A percentile compares a stretch with the other conserved stretches of the same genome.
Evolutionary conservation across 2,113 vertebrate genomes (phyloP).

Genomic region (Cinclus cinclus): DNA sequence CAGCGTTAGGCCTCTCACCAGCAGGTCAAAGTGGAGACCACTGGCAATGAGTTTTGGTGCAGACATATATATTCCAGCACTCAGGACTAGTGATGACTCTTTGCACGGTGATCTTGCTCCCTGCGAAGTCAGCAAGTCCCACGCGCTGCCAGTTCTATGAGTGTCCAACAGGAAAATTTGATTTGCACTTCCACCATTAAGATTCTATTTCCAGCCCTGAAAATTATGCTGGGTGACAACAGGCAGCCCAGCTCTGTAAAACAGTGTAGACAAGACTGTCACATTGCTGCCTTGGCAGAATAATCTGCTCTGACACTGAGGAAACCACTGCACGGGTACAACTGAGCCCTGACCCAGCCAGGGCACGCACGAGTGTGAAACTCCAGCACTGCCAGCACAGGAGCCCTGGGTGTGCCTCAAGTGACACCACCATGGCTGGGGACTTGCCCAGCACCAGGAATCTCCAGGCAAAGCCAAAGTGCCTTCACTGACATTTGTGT

Average conservation of each 20-base stretch:
- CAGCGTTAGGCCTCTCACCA: background rate
- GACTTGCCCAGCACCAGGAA: background rate
- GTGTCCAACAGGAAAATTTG: background rate
- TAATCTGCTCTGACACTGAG: conserved; percentile 17
- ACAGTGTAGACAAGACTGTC: background rate
- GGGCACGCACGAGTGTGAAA: background rate
- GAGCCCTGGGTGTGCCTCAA: background rate
- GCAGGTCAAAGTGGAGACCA: background rate
- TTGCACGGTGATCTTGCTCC: background rate
- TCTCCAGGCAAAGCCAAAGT: background rate
- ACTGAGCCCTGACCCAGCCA: background rate
- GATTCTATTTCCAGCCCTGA: background rate
- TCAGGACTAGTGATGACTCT: background rate
- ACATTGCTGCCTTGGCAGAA: background rate
- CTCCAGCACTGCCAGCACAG: background rate
- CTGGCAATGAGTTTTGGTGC: background rate
- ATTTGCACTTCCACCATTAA: conserved; percentile 32
- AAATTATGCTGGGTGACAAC: conserved; percentile 12
- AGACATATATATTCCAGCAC: background rate
- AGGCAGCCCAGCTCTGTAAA: conserved; percentile 5
- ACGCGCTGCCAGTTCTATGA: background rate
- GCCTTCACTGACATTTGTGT: background rate
- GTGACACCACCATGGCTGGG: background rate
- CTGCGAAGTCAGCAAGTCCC: background rate
- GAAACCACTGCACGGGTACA: background rate